These are phyloP conservation scores for Molossus molossus DNA, from an alignment of 2,797 vertebrate species.

Conservation along the genomic window DNA sequence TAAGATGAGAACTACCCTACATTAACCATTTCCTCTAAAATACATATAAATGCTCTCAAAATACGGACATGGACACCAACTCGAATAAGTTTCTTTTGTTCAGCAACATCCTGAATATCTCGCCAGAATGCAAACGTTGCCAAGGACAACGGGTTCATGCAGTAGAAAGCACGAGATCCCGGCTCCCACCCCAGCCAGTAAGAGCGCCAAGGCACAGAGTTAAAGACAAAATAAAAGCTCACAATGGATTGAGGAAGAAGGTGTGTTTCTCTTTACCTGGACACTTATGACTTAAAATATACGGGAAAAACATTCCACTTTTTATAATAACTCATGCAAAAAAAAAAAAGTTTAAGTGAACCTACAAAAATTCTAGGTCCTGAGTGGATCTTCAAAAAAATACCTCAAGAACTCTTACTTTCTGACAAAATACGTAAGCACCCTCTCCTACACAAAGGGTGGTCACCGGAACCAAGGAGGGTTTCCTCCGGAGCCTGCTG, in stretches of 20 bases:
- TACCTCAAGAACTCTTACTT: not conserved
- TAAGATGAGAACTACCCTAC: not conserved
- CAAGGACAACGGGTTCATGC: not conserved
- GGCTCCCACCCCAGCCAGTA: not conserved
- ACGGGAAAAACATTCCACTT: not conserved
- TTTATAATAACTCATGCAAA: not conserved
- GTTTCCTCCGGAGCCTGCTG: constrained; percentile 83
- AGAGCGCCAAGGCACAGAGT: not conserved
- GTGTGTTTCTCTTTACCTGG: not conserved
- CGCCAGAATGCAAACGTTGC: not conserved
- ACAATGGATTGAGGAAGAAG: not conserved
- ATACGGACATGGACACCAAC: not conserved
- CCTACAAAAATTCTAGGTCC: not conserved
- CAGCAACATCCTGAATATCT: not conserved
- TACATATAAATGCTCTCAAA: not conserved
- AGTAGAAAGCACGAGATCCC: not conserved
- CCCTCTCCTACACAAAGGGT: constrained; percentile 75
- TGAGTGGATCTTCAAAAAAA: not conserved
- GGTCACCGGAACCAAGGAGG: constrained; percentile 68
- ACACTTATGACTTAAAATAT: constrained; percentile 19
- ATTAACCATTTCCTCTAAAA: constrained; percentile 13
- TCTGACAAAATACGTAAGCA: constrained; percentile 56
- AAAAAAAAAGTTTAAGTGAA: not conserved
- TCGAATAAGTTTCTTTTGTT: not conserved
- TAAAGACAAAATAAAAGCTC: not conserved